Evolutionary conservation across 2,113 vertebrate species (phyloP).

Genomic region (Aepyceros melampus): DNA sequence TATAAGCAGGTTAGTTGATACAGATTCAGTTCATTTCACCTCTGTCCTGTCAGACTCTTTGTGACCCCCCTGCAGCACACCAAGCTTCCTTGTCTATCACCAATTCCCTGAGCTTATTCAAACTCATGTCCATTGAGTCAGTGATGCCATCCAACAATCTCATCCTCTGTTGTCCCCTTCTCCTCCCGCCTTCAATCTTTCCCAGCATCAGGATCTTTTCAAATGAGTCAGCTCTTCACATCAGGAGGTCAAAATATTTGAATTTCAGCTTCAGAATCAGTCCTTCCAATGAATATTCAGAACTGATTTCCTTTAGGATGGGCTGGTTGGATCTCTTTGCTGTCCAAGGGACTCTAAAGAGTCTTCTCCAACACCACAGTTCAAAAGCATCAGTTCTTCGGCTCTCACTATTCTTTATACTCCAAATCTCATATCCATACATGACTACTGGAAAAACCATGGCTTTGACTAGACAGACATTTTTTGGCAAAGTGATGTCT

Average conservation of each 20-base stretch:
- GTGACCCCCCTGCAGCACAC: not conserved
- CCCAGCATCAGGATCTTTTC: not conserved
- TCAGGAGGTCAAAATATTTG: rapidly evolving
- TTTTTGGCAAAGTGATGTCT: too few relatives aligned
- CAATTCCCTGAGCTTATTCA: not conserved
- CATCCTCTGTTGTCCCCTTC: not conserved
- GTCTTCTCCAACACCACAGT: too few relatives aligned
- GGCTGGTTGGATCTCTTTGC: too few relatives aligned
- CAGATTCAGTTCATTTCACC: not conserved
- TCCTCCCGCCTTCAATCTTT: rapidly evolving
- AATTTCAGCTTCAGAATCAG: not conserved
- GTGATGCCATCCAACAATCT: not conserved
- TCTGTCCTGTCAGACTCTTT: not conserved
- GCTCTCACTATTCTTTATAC: too few relatives aligned
- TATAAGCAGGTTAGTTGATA: not conserved
- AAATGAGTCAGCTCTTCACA: not conserved
- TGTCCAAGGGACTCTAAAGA: too few relatives aligned
- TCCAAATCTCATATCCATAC: too few relatives aligned
- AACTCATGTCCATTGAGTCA: not conserved
- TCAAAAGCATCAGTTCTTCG: too few relatives aligned
- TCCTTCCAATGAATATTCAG: not conserved
- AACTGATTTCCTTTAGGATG: not conserved
- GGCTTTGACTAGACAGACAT: too few relatives aligned
- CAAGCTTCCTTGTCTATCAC: not conserved
- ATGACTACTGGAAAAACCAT: too few relatives aligned